Evolutionary conservation across 2,888 invertebrate species (phyloP).

Genomic region (Phymatocera aterrima): DNA sequence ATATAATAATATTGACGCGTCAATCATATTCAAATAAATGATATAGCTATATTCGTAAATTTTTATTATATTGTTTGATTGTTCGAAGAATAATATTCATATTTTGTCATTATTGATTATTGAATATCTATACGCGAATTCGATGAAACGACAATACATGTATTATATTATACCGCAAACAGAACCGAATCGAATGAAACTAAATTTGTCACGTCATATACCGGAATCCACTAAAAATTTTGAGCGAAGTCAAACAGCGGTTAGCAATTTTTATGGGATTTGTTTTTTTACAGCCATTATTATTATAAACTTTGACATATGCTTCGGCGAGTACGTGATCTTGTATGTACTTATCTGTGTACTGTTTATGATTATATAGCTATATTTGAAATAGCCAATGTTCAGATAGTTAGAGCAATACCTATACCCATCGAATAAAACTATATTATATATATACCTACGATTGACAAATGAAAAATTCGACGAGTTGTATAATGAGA

Average conservation of each 20-base stretch:
- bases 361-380: not conserved
- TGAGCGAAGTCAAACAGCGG: no score
- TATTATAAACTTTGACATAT: not conserved
- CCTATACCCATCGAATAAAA: no score
- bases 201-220: not conserved
- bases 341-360: no score
- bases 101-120: not conserved
- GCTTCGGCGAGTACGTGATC: slow-evolving; percentile 8
- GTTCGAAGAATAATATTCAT: not conserved
- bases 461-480: not conserved
- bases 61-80: not conserved
- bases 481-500: not conserved
- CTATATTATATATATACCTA: not conserved
- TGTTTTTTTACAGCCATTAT: no score
- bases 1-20: not conserved
- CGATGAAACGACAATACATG: slow-evolving; percentile 24
- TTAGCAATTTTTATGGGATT: slow-evolving; percentile 1
- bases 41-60: not conserved
- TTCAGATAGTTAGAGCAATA: not conserved
- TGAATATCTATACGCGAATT: no score
- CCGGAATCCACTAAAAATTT: no score
- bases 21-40: not conserved
- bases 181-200: not conserved
- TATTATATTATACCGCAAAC: no score
- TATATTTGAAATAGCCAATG: not conserved